Evolutionary conservation across 2,888 invertebrate species (phyloP).

Genomic region (Gasteruption jaculator): DNA sequence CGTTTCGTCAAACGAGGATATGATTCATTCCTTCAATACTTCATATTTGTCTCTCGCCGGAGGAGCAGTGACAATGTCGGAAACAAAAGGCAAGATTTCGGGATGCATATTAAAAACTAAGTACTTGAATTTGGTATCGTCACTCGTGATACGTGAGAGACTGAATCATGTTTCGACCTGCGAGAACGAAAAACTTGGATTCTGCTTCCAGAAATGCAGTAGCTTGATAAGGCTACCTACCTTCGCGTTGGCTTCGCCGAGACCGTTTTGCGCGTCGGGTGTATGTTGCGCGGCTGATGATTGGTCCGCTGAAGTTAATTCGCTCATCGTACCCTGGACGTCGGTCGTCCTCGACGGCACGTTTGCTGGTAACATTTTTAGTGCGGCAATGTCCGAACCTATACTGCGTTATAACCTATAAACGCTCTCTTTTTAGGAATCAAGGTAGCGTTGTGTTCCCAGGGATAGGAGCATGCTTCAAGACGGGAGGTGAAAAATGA

Average conservation of each 20-base stretch:
- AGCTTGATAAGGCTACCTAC: conserved; percentile 4
- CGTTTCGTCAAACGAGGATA: conserved; percentile 4
- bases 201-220: conserved; percentile 3
- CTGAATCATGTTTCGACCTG: neutral
- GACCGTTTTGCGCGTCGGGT: too few relatives aligned
- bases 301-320: too few relatives aligned
- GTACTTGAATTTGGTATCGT: neutral
- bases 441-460: too few relatives aligned
- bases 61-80: neutral
- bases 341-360: too few relatives aligned
- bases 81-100: neutral
- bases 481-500: too few relatives aligned
- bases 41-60: conserved; percentile 6
- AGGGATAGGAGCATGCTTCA: too few relatives aligned
- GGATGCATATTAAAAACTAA: neutral
- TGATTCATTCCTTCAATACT: conserved; percentile 4
- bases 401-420: too few relatives aligned
- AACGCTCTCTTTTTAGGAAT: too few relatives aligned
- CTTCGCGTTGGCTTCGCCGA: neutral
- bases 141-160: neutral
- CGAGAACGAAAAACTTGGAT: neutral
- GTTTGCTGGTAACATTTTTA: too few relatives aligned
- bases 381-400: too few relatives aligned
- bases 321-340: too few relatives aligned
- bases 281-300: too few relatives aligned